A percentile compares a stretch with the other conserved stretches of the same genome.
These are phyloP conservation scores for Drosophila flavopinicola DNA, from an alignment of 2,888 invertebrate genomes.

Conservation along the genomic window DNA sequence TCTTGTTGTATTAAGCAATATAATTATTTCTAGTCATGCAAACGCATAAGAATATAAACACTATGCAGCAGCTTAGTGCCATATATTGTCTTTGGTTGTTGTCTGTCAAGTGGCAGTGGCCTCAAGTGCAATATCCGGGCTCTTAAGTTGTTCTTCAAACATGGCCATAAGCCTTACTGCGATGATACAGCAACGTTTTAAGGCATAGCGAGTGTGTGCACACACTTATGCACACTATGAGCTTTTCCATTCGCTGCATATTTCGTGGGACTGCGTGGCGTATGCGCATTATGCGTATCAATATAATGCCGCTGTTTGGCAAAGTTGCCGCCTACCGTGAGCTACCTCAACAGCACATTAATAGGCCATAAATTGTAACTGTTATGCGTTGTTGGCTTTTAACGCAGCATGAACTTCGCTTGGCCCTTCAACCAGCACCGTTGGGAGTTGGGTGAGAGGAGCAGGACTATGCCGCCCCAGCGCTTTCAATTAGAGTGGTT, in stretches of 20 bases:
- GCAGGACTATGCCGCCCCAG: slow-evolving; percentile 43
- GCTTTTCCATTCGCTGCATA: slow-evolving; percentile 17
- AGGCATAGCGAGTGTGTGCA: slow-evolving; percentile 30
- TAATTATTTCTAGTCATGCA: slow-evolving; percentile 37
- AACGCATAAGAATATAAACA: slow-evolving; percentile 55
- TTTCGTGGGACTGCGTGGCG: slow-evolving; percentile 28
- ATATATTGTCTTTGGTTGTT: slow-evolving; percentile 10
- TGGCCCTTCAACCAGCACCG: slow-evolving; percentile 33
- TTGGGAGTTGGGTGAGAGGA: slow-evolving; percentile 48
- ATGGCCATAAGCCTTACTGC: slow-evolving; percentile 58
- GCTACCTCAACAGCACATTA: slow-evolving; percentile 68
- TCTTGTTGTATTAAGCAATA: slow-evolving; percentile 30
- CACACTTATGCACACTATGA: neutral
- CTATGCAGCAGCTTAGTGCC: slow-evolving; percentile 36
- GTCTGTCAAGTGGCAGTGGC: slow-evolving; percentile 21
- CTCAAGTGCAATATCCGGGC: slow-evolving; percentile 61
- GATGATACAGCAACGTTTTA: slow-evolving; percentile 50
- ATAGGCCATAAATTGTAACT: slow-evolving; percentile 81
- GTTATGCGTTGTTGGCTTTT: slow-evolving; percentile 80
- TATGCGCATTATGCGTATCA: slow-evolving; percentile 66
- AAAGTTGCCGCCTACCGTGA: slow-evolving; percentile 42
- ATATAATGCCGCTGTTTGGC: slow-evolving; percentile 23
- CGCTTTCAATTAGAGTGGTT: slow-evolving; percentile 77
- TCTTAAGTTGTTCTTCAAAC: slow-evolving; percentile 67
- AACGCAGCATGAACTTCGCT: slow-evolving; percentile 65